A percentile compares a stretch with the other conserved stretches of the same genome.
Evolutionary conservation across 2,797 vertebrate species (phyloP).

Genomic region (Neoniphon sammara): DNA sequence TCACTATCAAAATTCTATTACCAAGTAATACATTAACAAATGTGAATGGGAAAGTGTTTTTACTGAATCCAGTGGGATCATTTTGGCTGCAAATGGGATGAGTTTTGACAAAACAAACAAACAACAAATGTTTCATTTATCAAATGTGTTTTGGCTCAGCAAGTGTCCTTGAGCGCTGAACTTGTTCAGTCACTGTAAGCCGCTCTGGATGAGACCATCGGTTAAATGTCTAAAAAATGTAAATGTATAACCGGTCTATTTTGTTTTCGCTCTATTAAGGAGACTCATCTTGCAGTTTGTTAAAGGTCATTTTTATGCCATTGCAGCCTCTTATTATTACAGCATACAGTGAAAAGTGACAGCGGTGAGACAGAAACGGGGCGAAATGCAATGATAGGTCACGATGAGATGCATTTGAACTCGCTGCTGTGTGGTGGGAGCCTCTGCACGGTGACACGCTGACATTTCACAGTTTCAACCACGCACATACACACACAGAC

Average conservation of each 20-base stretch:
- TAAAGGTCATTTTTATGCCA: constrained; percentile 15
- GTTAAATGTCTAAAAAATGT: background rate
- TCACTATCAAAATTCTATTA: constrained; percentile 16
- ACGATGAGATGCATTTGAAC: background rate
- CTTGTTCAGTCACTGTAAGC: background rate
- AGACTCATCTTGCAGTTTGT: constrained; percentile 21
- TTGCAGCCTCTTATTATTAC: background rate
- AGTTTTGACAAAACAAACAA: constrained; percentile 5
- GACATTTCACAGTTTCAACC: background rate
- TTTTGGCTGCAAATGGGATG: background rate
- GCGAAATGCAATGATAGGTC: background rate
- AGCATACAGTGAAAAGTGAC: background rate
- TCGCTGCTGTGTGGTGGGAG: background rate
- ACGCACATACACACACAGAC: background rate
- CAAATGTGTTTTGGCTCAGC: constrained; percentile 23
- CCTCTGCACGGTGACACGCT: background rate
- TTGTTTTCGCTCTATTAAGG: background rate
- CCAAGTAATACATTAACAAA: background rate
- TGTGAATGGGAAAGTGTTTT: constrained; percentile 22
- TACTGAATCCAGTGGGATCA: background rate
- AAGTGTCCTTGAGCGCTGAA: constrained; percentile 26
- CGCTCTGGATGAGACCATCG: constrained; percentile 12
- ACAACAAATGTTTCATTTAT: constrained; percentile 33
- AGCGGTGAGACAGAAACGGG: background rate
- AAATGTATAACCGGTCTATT: constrained; percentile 1